Conservation (phyloP, 2,113 vertebrate species). For the Lipophrys pholis region DNA sequence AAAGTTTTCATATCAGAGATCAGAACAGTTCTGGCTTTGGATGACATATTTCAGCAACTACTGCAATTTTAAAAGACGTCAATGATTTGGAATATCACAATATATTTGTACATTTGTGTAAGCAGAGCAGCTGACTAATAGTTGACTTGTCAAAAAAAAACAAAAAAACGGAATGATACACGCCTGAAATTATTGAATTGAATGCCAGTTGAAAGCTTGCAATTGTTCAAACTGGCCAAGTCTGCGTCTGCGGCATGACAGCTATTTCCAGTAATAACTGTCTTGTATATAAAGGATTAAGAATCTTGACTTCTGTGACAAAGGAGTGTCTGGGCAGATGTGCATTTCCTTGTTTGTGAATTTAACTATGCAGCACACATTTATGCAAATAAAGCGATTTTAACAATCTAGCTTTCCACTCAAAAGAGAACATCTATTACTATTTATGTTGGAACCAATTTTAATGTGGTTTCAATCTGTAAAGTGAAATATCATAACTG, state of each 20-base stretch:
- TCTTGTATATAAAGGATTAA: conserved; percentile 19
- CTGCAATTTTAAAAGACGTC: not conserved
- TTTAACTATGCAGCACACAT: not conserved
- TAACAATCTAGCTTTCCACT: conserved; percentile 1
- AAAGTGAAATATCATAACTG: conserved; percentile 1
- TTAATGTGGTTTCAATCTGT: no score
- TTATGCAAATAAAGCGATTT: not conserved
- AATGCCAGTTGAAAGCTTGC: not conserved
- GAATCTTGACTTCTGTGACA: not conserved
- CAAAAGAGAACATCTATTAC: not conserved
- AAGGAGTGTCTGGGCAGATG: not conserved
- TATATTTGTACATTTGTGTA: conserved; percentile 15
- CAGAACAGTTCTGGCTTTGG: not conserved
- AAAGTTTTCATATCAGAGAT: not conserved
- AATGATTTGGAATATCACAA: not conserved
- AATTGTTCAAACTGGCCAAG: conserved; percentile 12
- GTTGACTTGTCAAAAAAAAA: no score
- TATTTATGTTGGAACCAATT: not conserved
- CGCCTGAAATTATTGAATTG: not conserved
- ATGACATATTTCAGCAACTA: not conserved
- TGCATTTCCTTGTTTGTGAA: conserved; percentile 11
- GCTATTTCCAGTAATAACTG: conserved; percentile 16
- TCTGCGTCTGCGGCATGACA: conserved; percentile 17
- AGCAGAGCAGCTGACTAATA: not conserved
- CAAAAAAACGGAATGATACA: not conserved